Evolutionary conservation across 2,113 vertebrate genomes (phyloP), one percentile per base, ranked within the genome.

Genomic region (Fregata magnificens): DNA sequence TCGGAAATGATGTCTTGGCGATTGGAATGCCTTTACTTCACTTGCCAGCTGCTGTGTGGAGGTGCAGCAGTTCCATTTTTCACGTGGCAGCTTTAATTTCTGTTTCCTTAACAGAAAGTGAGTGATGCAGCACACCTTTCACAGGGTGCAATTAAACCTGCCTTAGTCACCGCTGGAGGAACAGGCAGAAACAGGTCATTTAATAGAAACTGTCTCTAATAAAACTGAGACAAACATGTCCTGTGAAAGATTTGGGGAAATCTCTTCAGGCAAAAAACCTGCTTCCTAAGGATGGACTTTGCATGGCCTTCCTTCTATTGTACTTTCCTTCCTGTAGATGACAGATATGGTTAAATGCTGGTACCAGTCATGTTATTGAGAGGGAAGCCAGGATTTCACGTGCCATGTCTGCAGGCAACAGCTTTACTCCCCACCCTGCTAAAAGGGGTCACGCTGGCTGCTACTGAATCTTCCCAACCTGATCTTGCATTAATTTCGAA

Each of bases 241-340:
- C 52, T 85, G n/a, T 79, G 55, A 38, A 58, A 80, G 52, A 18
- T 26, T n/a, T 73, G 61, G 80, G 92, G 61, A 93, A 79, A 81
- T 88, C 42, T 89, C 72, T 77, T 86, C 17, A 44, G 73, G 67
- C 62, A 81, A 70, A 85, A 81, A 74, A 44, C 26, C 16, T 78
- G 11, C 63, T 93, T 86, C 69, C 83, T 84, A 82, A 53, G 80
- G 34, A 81, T 84, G 82, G 82, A 44, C 50, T 90, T 81, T 55
- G 34, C 28, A 4, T 61, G 73, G 72, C 86, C 88, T 97, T 95
- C 90, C 83, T 93, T 88, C 76, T 61, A 84, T 95, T 97, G 90
- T 93, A n/a, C 25, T 78, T 94, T 44, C 19, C 22, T 96, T 95
- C 83, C 91, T 86, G 88, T 59, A 59, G 80, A 59, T 92, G 76